A percentile compares a stretch with the other conserved stretches of the same genome.
Conservation (phyloP, 2,113 vertebrate species). For the Pomatorhinus ruficollis region DNA sequence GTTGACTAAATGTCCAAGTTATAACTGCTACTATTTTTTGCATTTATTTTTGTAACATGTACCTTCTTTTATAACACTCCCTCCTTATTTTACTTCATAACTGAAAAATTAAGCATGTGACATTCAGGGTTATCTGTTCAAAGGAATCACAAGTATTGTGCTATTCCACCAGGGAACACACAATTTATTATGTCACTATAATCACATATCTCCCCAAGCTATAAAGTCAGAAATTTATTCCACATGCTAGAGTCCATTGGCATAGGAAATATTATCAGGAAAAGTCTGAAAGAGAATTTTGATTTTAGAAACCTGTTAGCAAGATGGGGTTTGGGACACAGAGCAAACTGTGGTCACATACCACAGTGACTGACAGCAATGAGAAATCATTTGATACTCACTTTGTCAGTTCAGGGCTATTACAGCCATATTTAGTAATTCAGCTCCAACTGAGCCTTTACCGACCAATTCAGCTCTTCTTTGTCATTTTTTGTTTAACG, state of each 20-base stretch:
- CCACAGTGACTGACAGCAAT: neutral
- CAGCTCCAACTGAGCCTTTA: slow-evolving; percentile 9
- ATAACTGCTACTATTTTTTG: neutral
- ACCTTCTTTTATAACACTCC: neutral
- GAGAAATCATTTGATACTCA: slow-evolving; percentile 66
- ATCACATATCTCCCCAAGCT: neutral
- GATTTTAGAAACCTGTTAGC: neutral
- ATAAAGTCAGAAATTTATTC: neutral
- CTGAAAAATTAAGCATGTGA: neutral
- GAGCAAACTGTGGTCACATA: slow-evolving; percentile 11
- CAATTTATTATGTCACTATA: neutral
- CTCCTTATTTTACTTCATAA: neutral
- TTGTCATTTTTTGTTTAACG: slow-evolving; percentile 38
- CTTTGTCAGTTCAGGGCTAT: slow-evolving; percentile 37
- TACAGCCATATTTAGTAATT: slow-evolving; percentile 64
- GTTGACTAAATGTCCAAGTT: neutral
- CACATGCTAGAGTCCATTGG: neutral
- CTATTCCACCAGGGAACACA: neutral
- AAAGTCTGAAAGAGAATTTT: neutral
- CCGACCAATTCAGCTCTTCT: slow-evolving; percentile 8
- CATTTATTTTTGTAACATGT: neutral
- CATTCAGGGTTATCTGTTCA: neutral
- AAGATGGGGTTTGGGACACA: neutral
- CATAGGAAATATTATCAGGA: neutral
- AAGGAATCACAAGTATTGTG: neutral